Percentiles rank a stretch among this genome's conserved stretches.
Conservation (phyloP, 2,888 invertebrate genomes). For the Celastrina argiolus region DNA sequence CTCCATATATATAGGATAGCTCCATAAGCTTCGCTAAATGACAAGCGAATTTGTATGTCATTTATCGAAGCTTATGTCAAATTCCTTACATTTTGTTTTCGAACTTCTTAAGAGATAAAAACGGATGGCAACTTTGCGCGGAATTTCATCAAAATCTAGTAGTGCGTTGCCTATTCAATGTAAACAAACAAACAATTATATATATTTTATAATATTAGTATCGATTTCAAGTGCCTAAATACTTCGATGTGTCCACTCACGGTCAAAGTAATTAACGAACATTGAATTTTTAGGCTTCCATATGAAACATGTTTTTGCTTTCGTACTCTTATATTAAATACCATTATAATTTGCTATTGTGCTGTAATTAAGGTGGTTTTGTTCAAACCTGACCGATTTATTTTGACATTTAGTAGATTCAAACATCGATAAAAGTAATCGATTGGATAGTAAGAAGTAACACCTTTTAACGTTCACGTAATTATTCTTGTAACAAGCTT, state of each 20-base stretch:
- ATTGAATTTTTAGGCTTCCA: background rate
- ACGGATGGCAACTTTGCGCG: too few species aligned
- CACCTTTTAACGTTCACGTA: background rate
- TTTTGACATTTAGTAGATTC: background rate
- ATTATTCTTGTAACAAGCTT: background rate
- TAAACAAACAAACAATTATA: too few species aligned
- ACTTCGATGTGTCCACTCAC: background rate
- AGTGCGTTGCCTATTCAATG: too few species aligned
- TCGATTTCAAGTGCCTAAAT: background rate
- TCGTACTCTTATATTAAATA: background rate
- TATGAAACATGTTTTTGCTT: background rate
- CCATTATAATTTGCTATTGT: background rate
- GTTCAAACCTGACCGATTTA: background rate
- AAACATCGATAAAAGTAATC: background rate
- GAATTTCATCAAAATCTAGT: too few species aligned
- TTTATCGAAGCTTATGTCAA: too few species aligned
- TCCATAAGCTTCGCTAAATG: too few species aligned
- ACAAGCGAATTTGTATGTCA: too few species aligned
- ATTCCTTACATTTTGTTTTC: too few species aligned
- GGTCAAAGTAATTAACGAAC: background rate
- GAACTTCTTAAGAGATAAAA: too few species aligned
- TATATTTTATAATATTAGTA: background rate
- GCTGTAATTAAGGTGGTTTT: background rate
- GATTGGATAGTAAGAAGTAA: background rate
- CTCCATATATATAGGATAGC: too few species aligned